Evolutionary conservation across 2,113 vertebrate genomes (phyloP), one percentile per base, ranked within the genome.

Genomic region (Sarotherodon lohbergeri): DNA sequence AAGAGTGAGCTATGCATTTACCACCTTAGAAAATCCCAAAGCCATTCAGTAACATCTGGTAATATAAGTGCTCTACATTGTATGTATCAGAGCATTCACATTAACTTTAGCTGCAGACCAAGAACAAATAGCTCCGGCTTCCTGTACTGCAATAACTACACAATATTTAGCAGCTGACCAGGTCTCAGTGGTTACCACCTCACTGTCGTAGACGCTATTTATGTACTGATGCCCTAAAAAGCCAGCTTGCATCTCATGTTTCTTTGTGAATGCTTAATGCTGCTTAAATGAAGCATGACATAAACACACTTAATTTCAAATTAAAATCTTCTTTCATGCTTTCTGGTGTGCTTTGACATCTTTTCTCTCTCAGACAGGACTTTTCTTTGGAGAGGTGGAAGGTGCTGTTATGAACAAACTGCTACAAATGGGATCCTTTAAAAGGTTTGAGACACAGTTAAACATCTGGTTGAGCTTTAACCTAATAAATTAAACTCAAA

Each of bases 401-500:
- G 98, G 98, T 81, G 98, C 98, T 3, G 98, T 99, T 83, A 99
- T 99, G 99, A 98, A 97, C 96, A 99, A 99, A 95, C 96, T 99
- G 88, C 95, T 99, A 86, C 95, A 97, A 90, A 99, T 99, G 99
- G 98, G 98, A 6, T 99, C 98, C 34, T 99, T 99, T 93, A 99
- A 98, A 96, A 98, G 98, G 99, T 99, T 95, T 95, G 95, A 86
- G 7, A 61, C 17, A 13, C 6, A 17, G 36, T 7, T 2, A 6
- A 7, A 80, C 9, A 8, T 56, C 5, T 24, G 39, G 17, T 71
- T 80, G 6, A 57, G 16, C 16, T 12, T n/a, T 71, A 7, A 56
- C 11, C 2, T 29, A 48, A 32, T 16, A 22, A 17, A 29, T 24
- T 57, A 52, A 61, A 84, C 11, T 3, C 22, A 78, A 7, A 22